phyloP scores from a whole-genome alignment of 2,888 invertebrate species.

The Acronicta leporina region DNA sequence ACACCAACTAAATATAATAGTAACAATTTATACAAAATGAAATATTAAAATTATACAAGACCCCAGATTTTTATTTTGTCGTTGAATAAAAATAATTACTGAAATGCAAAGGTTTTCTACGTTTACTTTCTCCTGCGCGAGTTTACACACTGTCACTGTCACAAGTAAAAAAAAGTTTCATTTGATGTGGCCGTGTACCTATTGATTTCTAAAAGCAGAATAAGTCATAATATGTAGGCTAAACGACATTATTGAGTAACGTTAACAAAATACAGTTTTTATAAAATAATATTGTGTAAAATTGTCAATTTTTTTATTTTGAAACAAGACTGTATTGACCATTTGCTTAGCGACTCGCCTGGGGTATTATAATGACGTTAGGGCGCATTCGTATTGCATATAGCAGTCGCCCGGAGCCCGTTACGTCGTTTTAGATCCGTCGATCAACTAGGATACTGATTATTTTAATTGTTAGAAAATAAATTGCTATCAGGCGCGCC shows the following conservation, averaged over 20 bases:
- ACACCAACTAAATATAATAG: conserved; percentile 22
- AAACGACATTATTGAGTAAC: not conserved
- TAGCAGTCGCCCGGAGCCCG: too few relatives aligned
- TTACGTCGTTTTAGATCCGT: too few relatives aligned
- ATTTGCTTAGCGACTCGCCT: not conserved
- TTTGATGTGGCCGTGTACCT: too few relatives aligned
- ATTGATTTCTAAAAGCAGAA: too few relatives aligned
- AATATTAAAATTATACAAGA: conserved; percentile 9
- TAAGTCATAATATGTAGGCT: too few relatives aligned
- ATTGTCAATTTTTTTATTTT: not conserved
- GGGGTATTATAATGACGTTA: too few relatives aligned
- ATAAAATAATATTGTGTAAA: not conserved
- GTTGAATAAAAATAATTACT: conserved; percentile 21
- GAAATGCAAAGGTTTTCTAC: conserved; percentile 50
- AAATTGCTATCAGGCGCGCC: too few relatives aligned
- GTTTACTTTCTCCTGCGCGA: conserved; percentile 28
- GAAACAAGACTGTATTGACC: not conserved
- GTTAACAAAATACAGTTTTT: not conserved
- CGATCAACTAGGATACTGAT: too few relatives aligned
- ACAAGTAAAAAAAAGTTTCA: too few relatives aligned
- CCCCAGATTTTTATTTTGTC: conserved; percentile 23
- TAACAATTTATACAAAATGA: conserved; percentile 29
- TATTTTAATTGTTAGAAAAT: too few relatives aligned
- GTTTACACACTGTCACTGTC: conserved; percentile 26
- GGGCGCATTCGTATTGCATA: too few relatives aligned